Evolutionary conservation across 1,140 invertebrate genomes (phyloP).

Genomic region (Teleogryllus occipitalis): DNA sequence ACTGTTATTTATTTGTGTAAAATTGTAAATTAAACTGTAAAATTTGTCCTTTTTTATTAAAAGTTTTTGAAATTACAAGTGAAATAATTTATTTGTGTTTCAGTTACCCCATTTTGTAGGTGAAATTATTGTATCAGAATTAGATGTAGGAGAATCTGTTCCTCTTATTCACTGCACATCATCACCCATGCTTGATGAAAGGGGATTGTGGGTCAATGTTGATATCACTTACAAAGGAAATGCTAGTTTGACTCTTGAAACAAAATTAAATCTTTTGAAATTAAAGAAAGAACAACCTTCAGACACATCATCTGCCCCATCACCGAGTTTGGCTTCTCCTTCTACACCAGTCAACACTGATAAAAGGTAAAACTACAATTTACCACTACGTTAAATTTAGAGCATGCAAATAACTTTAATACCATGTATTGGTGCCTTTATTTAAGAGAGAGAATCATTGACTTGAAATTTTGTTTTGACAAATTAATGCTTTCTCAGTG

Average conservation of each 20-base stretch:
- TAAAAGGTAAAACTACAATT: background rate
- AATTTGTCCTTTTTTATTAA: too few species aligned
- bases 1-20: too few species aligned
- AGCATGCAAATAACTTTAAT: too few species aligned
- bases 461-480: too few species aligned
- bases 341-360: background rate
- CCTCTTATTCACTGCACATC: slow-evolving; percentile 68
- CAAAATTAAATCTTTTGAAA: slow-evolving; percentile 90
- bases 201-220: slow-evolving; percentile 88
- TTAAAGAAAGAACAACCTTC: slow-evolving; percentile 40
- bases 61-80: background rate
- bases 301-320: background rate
- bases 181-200: slow-evolving; percentile 68
- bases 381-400: too few species aligned
- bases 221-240: slow-evolving; percentile 84
- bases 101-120: slow-evolving; percentile 83
- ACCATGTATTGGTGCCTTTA: too few species aligned
- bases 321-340: background rate
- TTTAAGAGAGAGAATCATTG: too few species aligned
- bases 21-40: too few species aligned
- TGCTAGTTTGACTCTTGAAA: slow-evolving; percentile 85
- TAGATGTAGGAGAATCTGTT: slow-evolving; percentile 65
- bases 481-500: too few species aligned
- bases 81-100: slow-evolving; percentile 17
- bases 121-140: slow-evolving; percentile 63